Evolutionary conservation across 2,797 vertebrate genomes (phyloP), one percentile per base, ranked within the genome.

Genomic region (Fratercula arctica): DNA sequence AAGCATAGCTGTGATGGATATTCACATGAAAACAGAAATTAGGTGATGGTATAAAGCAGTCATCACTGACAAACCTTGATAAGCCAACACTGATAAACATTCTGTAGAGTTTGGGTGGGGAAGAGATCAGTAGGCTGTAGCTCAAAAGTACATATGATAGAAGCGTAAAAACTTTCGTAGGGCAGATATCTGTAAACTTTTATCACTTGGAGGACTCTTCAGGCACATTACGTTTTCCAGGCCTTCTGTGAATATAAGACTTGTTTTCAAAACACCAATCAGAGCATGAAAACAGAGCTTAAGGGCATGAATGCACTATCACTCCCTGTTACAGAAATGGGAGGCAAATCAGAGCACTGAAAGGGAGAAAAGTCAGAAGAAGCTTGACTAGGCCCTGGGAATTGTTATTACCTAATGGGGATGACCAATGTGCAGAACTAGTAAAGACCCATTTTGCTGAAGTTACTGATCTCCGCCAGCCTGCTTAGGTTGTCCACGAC

Each of bases 221-320:
- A 73, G 48, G n/a, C 45, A 92, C 11, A 26, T 53, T 89, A 76
- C 28, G 51, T 80, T 93, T 90, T 87, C 70, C 39, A 85, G 48
- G 31, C 35, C 19, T 85, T 83, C n/a, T 93, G 59, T 48, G 79
- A 93, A 80, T 82, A 85, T 89, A 86, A 74, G 45, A 51, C 46
- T 79, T 78, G 29, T 56, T 96, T 94, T 85, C 68, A 74, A 90
- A 95, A 92, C 35, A 73, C 37, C 33, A 88, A 45, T 7, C 59
- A 86, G 74, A 90, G 59, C 35, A 90, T 57, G 41, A 86, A 85
- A 92, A 81, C 25, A 80, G 29, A 78, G 35, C 48, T 78, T 77
- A 4, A 77, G 56, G 78, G 43, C n/a, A 91, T 33, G 25, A 91
- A 74, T 37, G 20, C 50, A 68, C 45, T 80, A 88, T 69, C 83